Base-by-base conservation (phyloP, 1,140 invertebrate species). In the Brachionus plicatilis region DNA sequence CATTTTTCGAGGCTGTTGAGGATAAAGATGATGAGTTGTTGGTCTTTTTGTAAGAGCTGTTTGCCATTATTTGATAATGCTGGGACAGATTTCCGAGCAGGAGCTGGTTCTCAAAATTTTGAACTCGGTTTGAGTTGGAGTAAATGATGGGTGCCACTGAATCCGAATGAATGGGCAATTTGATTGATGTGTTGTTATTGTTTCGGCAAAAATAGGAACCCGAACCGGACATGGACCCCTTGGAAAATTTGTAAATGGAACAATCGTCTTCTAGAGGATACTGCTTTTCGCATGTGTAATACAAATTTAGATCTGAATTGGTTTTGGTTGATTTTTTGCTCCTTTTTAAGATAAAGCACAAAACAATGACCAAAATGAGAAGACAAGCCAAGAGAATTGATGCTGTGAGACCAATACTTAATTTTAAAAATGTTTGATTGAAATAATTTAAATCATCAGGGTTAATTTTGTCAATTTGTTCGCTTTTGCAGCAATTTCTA, bases 241-340 rank as follows among this genome's bases (percentile, higher is more conserved):
- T 80, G 20, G 78, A 56, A 27, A 53, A 80, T 80, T 65, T 80
- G 14, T 41, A 60, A 17, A 80, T 56, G 6, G 78, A 56, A 41
- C 50, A 80, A 56, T 80, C 29, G 56, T 80, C 78, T 6, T 80
- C 78, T 12, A 60, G 9, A 8, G 78, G 50, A 41, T 29, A 33
- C 41, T 80, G 78, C 47, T 80, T 80, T 80, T 80, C 78, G 33
- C 78, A 80, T 7, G 78, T 80, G 56, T 80, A 80, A 27, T 80
- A 80, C 24, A 80, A 65, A 65, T 80, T 80, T n/a, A 65, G n/a
- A 29, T 80, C 78, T 41, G 70, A 75, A 24, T 75, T 41, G 9
- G 33, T 45, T 43, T 75, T 75, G 20, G 6, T 47, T 41, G 17
- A 20, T n/a, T 75, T 75, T 24, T 47, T 75, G 29, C 12, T 41